Conservation (phyloP, 2,797 vertebrate genomes). For the Epinephelus coioides region DNA sequence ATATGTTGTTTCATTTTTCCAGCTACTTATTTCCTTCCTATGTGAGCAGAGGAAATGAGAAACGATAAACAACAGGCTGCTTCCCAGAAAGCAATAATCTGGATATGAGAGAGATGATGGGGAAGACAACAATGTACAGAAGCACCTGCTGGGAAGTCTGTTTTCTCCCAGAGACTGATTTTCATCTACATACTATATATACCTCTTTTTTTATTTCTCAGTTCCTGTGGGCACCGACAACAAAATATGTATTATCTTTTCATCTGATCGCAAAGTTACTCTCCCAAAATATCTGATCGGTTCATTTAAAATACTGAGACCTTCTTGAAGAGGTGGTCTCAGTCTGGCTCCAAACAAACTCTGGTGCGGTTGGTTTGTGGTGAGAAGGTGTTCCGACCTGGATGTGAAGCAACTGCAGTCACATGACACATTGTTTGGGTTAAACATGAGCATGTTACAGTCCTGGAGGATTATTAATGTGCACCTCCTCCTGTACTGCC, state of each 20-base stretch:
- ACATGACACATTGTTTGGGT: no score
- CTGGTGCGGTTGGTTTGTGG: no score
- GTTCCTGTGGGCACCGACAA: not conserved
- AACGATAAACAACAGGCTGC: constrained; percentile 17
- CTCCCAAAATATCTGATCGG: not conserved
- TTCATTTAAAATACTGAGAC: not conserved
- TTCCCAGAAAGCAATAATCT: constrained; percentile 34
- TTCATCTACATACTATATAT: not conserved
- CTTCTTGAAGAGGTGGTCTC: no score
- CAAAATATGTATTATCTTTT: not conserved
- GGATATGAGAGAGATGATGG: constrained; percentile 28
- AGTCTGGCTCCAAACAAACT: accelerated
- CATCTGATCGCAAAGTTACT: not conserved
- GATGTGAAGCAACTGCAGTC: no score
- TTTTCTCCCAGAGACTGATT: not conserved
- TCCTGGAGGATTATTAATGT: no score
- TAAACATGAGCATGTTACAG: no score
- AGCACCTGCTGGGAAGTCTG: not conserved
- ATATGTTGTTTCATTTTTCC: constrained; percentile 17
- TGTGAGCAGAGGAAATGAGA: constrained; percentile 52
- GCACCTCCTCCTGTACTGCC: no score
- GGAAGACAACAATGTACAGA: constrained; percentile 12
- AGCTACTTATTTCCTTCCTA: constrained; percentile 34
- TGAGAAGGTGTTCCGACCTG: no score
- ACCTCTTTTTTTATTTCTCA: not conserved